Evolutionary conservation across 2,797 vertebrate genomes (phyloP), one percentile per base, ranked within the genome.

Genomic region (Gastrophryne carolinensis): DNA sequence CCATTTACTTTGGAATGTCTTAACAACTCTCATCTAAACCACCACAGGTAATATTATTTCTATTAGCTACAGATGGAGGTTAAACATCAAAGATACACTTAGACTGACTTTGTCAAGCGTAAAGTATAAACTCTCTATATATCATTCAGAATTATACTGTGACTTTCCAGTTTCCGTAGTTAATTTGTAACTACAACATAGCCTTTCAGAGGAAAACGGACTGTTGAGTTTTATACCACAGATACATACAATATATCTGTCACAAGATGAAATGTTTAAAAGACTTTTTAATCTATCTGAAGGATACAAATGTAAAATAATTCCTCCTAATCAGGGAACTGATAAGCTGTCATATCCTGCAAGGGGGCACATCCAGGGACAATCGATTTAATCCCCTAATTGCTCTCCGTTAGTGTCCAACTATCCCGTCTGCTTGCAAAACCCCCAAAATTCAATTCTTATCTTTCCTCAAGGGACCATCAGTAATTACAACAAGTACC

Each of bases 41-140:
- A 44, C 29, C 64, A 67, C 64, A 34, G 44, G 30, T 67, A 67
- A 67, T 67, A 53, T 23, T 23, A 67, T 67, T 69, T 69, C 37
- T 57, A 29, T 69, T 56, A 56, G 30, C 34, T 49, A 66, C 44
- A 66, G 32, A 53, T n/a, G 29, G 49, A 37, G 13, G 17, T 67
- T 11, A 21, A 53, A 53, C 49, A 53, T 67, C 64, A 67, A 67
- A 37, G 29, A 66, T 32, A 11, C 8, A 23, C 19, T 35, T 67
- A 10, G 5, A 35, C 52, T 29, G 21, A 9, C 1, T 17, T 44
- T 44, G 37, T 30, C 39, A 65, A 65, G 47, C 35, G 21, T 52
- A 67, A 67, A 52, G 27, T 5, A 1, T 53, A 27, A 53, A 27
- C 50, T 24, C 3, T 12, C 50, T 26, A 27, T 26, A 27, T 3